Base-by-base conservation (phyloP, 1,140 invertebrate genomes). In the Sminthurides bifidus region DNA sequence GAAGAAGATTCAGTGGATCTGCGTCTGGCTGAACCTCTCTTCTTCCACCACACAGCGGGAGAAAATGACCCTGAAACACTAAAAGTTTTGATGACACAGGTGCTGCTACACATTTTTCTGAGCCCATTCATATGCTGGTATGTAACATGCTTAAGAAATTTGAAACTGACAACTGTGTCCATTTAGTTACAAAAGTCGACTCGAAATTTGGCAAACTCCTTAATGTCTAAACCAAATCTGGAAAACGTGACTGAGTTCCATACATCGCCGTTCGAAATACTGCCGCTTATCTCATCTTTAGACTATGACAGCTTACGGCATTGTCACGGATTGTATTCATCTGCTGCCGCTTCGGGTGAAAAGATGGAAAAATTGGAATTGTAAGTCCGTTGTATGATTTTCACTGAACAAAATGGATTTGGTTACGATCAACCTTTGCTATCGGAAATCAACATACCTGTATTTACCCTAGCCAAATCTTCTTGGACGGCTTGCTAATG, bases 1-100 rank as follows among this genome's bases (percentile, higher is more conserved):
- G 59, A 64, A 37, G 63, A 64, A 24, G 63, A 64, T 33, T 44
- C 38, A 15, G 30, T 31, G 3, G 63, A 64, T 19, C 29, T 64
- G 1, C 54, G 43, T 33, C 27, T n/a, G 6, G 54, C 46, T 2
- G 60, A 63, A 21, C 55, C 60, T 6, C 27, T 56, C 10, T 52
- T 59, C 27, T 60, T 56, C 29, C 61, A 64, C 29, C 58, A 64
- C 19, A 50, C 41, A 14, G 26, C 52, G 2, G 33, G 14, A 6
- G 61, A 64, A 14, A 24, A 30, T n/a, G 58, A 64, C 21, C 40
- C 52, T 1, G 61, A 64, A 45, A 27, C 33, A 5, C 48, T 51
- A 30, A 15, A 30, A 15, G 43, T 51, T 52, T 58, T 53, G 5
- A 29, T 43, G 23, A 38, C 52, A 23, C 29, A 53, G 26, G 61